A percentile compares a stretch with the other conserved stretches of the same genome.
Conservation (phyloP, 2,797 vertebrate species). For the Aphelocoma californica region DNA sequence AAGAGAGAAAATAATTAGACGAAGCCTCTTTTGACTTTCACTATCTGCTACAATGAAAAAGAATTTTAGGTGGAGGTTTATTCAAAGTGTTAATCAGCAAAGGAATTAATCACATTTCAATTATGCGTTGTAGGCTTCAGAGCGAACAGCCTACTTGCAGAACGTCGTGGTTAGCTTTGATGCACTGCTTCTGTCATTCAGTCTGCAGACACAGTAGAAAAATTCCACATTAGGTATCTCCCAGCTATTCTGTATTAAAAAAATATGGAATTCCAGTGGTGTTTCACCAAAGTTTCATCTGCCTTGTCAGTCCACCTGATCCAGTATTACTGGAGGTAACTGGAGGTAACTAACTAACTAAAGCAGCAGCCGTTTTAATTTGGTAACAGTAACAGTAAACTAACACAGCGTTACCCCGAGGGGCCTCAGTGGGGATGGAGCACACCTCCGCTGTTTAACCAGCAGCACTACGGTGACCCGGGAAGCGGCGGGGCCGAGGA, state of each 20-base stretch:
- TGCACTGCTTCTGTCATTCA: background rate
- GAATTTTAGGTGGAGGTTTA: slow-evolving; percentile 40
- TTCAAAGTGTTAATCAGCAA: slow-evolving; percentile 6
- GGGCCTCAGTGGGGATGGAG: fast-evolving
- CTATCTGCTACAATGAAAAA: background rate
- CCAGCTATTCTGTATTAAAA: background rate
- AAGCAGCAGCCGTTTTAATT: background rate
- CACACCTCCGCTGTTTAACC: no score
- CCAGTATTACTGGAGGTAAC: background rate
- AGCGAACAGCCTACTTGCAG: background rate
- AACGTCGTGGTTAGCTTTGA: background rate
- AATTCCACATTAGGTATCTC: background rate
- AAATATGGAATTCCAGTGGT: fast-evolving
- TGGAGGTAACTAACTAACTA: background rate
- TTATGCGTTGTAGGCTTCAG: slow-evolving; percentile 31
- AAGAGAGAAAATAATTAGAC: slow-evolving; percentile 56
- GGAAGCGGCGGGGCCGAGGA: background rate
- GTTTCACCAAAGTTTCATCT: background rate
- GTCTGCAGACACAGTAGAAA: background rate
- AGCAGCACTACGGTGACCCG: fast-evolving
- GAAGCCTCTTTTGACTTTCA: slow-evolving; percentile 20
- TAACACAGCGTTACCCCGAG: background rate
- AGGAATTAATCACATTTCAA: slow-evolving; percentile 60
- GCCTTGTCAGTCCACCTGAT: no score
- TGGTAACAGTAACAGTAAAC: background rate